Base-by-base conservation (phyloP, 2,113 vertebrate species). In the Apaloderma vittatum region DNA sequence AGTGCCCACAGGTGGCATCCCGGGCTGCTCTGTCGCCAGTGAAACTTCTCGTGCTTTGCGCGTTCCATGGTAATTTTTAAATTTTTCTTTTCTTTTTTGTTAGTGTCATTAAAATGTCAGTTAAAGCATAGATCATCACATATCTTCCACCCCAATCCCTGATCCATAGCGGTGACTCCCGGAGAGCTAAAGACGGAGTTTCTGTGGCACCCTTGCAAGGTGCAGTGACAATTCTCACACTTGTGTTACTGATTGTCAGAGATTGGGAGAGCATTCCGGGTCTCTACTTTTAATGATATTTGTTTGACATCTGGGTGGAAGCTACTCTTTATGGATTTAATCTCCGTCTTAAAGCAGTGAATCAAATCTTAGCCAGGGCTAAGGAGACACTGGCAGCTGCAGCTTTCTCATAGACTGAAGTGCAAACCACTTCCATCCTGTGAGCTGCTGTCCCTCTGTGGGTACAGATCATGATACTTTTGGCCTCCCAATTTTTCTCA, bases 131-230 rank as follows among this genome's bases (percentile, higher is more conserved):
- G 65, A 63, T 13, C 19, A 2, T 8, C 5, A 5, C 7, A 0
- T 22, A 0, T 12, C n/a, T 11, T 40, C 40, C 40, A 40, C 21
- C 4, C 5, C 6, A 19, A 5, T 32, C 13, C 18, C n/a, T 17
- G 1, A 0, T 3, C 13, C 8, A 0, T 3, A 36, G 82, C 75
- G 1, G 4, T 2, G 74, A 17, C 62, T 52, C 36, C 45, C 0
- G 63, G 13, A 36, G 51, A 40, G 68, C 51, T 3, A 0, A 32
- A 40, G 2, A 40, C 51, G 2, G n/a, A 6, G 2, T 0, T 46
- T 48, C 46, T 3, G 43, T 9, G 58, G 40, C 45, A 6, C 19
- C 48, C 37, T 5, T 3, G 74, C 37, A 3, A 8, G 19, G 52
- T 2, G 1, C 73, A 8, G 77, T 20, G n/a, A 22, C 67, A 9